Evolutionary conservation across 2,888 invertebrate genomes (phyloP).

Genomic region (Amblyteles armatorius): DNA sequence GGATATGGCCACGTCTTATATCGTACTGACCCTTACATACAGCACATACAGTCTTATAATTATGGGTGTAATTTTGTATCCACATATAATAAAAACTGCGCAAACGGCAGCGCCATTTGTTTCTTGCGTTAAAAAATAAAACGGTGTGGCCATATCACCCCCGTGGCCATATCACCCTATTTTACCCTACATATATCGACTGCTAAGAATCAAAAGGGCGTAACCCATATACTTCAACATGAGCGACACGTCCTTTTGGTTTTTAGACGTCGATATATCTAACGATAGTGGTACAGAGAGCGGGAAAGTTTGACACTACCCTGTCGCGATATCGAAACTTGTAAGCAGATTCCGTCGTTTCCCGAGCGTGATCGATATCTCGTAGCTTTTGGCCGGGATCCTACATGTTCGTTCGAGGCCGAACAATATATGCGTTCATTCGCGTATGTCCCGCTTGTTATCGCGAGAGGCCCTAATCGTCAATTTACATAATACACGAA

Average conservation of each 20-base stretch:
- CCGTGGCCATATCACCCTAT: too few species aligned
- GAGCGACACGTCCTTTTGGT: too few species aligned
- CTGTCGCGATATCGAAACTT: conserved; percentile 36
- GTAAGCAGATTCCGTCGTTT: conserved; percentile 43
- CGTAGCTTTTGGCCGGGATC: conserved; percentile 22
- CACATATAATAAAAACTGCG: too few species aligned
- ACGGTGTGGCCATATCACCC: too few species aligned
- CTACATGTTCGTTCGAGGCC: neutral
- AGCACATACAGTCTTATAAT: too few species aligned
- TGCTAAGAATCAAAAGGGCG: neutral
- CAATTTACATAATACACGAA: conserved; percentile 57
- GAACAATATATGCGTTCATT: neutral
- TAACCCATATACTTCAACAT: neutral
- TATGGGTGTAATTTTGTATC: too few species aligned
- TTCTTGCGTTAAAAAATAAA: too few species aligned
- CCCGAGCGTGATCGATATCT: conserved; percentile 51
- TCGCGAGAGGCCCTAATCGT: conserved; percentile 47
- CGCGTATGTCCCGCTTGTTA: neutral
- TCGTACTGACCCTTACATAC: too few species aligned
- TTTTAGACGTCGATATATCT: neutral
- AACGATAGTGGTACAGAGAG: neutral
- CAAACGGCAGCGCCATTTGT: too few species aligned
- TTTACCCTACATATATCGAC: too few species aligned
- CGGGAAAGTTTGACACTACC: conserved; percentile 40
- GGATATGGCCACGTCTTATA: too few species aligned